Conservation (phyloP, 2,113 vertebrate species). For the Geococcyx californianus region DNA sequence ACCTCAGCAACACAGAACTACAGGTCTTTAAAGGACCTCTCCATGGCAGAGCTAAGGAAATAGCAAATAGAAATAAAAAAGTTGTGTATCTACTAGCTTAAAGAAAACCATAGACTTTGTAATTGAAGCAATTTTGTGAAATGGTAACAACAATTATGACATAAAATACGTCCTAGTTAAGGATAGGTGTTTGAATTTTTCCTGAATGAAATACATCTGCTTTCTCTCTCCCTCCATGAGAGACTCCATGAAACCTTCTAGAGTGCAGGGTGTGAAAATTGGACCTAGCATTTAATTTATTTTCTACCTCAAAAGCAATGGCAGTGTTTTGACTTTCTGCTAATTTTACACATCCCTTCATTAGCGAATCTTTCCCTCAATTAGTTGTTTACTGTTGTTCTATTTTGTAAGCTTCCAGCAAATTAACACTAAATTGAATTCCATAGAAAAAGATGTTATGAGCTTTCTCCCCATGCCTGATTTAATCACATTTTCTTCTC, state of each 20-base stretch:
- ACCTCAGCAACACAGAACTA: not conserved
- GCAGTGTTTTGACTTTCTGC: not conserved
- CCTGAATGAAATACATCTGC: not conserved
- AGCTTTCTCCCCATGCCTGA: not conserved
- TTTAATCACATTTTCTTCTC: constrained; percentile 2
- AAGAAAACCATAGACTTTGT: not conserved
- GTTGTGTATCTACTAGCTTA: not conserved
- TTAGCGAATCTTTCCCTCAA: not conserved
- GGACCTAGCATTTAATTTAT: not conserved
- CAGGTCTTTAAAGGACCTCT: not conserved
- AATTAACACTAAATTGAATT: constrained; percentile 38
- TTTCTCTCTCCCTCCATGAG: not conserved
- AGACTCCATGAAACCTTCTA: not conserved
- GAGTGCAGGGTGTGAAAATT: not conserved
- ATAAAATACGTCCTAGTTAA: not conserved
- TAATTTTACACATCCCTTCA: not conserved
- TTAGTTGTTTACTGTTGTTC: not conserved
- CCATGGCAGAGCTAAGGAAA: not conserved
- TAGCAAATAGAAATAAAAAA: not conserved
- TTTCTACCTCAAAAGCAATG: not conserved
- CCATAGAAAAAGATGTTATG: not conserved
- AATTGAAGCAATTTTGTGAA: not conserved
- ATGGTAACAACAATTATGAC: not conserved
- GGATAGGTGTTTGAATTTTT: no score
- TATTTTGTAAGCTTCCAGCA: not conserved